Percentiles rank a stretch among this genome's conserved stretches.
phyloP scores from a whole-genome alignment of 2,113 vertebrate species.

The Bungarus multicinctus region DNA sequence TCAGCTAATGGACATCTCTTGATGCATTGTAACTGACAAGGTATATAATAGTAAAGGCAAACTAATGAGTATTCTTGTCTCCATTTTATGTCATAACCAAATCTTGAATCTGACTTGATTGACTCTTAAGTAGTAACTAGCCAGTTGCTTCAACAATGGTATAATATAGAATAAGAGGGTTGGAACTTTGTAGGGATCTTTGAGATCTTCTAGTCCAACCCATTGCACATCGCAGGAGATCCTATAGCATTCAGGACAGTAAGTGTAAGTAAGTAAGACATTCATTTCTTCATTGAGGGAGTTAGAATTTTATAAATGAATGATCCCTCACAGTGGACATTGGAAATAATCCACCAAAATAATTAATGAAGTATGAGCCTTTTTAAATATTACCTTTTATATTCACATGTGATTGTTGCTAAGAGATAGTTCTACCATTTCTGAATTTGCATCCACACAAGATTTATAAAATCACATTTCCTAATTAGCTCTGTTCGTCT shows the following conservation, averaged over 20 bases:
- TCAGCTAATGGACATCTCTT: neutral
- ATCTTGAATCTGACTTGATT: neutral
- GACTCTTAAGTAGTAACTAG: neutral
- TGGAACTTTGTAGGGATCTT: neutral
- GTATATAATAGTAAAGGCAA: neutral
- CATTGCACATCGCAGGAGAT: neutral
- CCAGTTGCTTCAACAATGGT: neutral
- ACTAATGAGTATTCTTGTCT: neutral
- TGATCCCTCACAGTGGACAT: neutral
- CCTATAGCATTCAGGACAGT: neutral
- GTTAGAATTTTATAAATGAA: neutral
- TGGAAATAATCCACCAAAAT: neutral
- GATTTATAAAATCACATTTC: neutral
- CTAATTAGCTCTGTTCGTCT: neutral
- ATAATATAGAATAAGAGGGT: neutral
- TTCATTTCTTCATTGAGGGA: neutral
- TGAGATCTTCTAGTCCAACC: neutral
- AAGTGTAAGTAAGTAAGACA: no score
- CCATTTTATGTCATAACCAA: neutral
- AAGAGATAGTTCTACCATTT: neutral
- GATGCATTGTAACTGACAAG: neutral
- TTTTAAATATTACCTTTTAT: neutral
- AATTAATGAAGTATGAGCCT: neutral
- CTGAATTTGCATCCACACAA: neutral
- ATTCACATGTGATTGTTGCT: neutral